phyloP scores from a whole-genome alignment of 2,113 vertebrate genomes.

The Vulpes lagopus region DNA sequence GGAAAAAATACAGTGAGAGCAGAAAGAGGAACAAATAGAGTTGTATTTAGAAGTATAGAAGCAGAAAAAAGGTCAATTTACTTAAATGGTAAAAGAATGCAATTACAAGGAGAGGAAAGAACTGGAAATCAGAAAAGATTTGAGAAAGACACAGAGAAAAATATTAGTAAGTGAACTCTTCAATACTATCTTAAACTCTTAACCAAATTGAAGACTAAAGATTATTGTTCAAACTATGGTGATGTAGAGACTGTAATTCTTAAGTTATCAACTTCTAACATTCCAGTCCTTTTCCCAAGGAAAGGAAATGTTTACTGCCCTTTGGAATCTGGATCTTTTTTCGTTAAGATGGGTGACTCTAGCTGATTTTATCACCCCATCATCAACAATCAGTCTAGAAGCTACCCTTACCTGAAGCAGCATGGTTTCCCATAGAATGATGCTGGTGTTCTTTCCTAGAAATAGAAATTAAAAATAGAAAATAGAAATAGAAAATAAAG shows the following conservation, averaged over 20 bases:
- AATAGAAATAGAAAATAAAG: not conserved
- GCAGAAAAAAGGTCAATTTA: not conserved
- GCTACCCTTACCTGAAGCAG: slow-evolving; percentile 75
- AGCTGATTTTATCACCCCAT: not conserved
- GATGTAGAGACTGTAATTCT: not conserved
- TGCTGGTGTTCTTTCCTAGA: slow-evolving; percentile 62
- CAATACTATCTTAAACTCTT: not conserved
- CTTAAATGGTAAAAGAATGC: not conserved
- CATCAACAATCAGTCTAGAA: not conserved
- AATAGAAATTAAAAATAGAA: slow-evolving; percentile 54
- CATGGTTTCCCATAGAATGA: slow-evolving; percentile 74
- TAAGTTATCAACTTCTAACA: not conserved
- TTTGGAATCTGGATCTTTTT: not conserved
- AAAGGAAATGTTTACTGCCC: not conserved
- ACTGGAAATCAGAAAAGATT: not conserved
- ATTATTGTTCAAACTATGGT: not conserved
- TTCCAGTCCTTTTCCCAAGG: not conserved
- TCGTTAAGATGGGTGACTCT: not conserved
- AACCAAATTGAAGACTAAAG: not conserved
- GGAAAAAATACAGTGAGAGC: not conserved
- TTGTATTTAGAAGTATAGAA: not conserved
- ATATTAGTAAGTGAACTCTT: not conserved
- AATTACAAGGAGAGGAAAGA: not conserved
- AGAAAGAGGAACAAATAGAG: not conserved
- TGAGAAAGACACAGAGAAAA: not conserved